Conservation (phyloP, 1,140 invertebrate species). For the Lasaia peninsularis region DNA sequence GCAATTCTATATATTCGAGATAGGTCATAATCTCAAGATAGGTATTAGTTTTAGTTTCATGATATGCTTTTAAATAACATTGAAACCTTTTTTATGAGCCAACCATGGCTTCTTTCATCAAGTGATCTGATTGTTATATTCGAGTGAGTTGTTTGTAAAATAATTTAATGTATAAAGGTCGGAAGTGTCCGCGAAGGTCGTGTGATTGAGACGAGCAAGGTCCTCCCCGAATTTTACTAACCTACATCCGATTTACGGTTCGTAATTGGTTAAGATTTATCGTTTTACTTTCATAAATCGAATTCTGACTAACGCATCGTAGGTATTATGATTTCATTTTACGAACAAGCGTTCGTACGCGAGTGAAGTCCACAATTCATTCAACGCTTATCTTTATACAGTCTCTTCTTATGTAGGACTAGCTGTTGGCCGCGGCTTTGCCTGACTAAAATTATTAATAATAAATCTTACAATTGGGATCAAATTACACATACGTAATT, state of each 20-base stretch:
- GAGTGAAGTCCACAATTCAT: neutral
- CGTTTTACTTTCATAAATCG: neutral
- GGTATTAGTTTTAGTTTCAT: no score
- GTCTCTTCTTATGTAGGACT: no score
- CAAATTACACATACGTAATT: no score
- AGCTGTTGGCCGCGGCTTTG: no score
- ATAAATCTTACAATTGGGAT: no score
- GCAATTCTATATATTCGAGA: no score
- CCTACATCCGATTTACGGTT: conserved; percentile 26
- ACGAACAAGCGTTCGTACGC: neutral
- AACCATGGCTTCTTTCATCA: no score
- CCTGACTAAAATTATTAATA: no score
- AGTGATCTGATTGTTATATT: no score
- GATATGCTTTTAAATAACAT: no score
- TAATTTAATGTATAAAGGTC: conserved; percentile 31
- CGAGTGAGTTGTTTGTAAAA: neutral
- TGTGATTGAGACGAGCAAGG: conserved; percentile 28
- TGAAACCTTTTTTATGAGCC: no score
- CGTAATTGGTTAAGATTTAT: conserved; percentile 2
- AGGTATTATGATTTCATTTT: neutral
- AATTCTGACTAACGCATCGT: conserved; percentile 1
- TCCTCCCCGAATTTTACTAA: conserved; percentile 33
- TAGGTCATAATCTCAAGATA: no score
- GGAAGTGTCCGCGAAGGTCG: conserved; percentile 3
- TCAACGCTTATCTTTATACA: neutral